These are phyloP conservation scores for Dermatophagoides farinae DNA, from an alignment of 1,140 invertebrate genomes.

Conservation along the genomic window DNA sequence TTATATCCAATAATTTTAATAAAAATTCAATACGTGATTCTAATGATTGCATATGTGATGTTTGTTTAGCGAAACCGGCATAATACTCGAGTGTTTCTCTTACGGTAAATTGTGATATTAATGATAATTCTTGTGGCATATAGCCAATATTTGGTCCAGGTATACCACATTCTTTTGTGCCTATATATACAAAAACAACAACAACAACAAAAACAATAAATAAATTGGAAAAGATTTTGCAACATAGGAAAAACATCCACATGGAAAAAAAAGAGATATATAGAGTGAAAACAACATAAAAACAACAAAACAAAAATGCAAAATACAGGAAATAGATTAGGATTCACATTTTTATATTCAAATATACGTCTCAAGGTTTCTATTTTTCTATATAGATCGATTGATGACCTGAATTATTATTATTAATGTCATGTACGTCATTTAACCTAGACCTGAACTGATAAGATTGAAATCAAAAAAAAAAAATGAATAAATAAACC, in stretches of 20 bases:
- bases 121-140: conserved; percentile 43
- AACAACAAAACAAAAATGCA: neutral
- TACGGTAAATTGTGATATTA: conserved; percentile 26
- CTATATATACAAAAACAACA: neutral
- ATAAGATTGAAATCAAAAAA: no score
- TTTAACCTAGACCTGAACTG: no score
- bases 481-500: no score
- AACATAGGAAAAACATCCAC: neutral
- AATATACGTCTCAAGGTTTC: no score
- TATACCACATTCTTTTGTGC: conserved; percentile 10
- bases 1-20: conserved; percentile 65
- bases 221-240: neutral
- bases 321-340: neutral
- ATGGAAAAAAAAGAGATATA: neutral
- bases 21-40: conserved; percentile 57
- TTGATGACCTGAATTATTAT: no score
- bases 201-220: neutral
- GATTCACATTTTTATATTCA: no score
- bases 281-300: neutral
- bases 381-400: no score
- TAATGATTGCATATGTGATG: neutral
- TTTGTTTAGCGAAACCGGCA: neutral
- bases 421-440: no score
- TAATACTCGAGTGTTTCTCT: conserved; percentile 14
- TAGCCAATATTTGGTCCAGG: conserved; percentile 18